Percentiles rank a stretch among this genome's conserved stretches.
phyloP scores from a whole-genome alignment of 1,140 invertebrate genomes.

The Pemphigus obesinymphae region DNA sequence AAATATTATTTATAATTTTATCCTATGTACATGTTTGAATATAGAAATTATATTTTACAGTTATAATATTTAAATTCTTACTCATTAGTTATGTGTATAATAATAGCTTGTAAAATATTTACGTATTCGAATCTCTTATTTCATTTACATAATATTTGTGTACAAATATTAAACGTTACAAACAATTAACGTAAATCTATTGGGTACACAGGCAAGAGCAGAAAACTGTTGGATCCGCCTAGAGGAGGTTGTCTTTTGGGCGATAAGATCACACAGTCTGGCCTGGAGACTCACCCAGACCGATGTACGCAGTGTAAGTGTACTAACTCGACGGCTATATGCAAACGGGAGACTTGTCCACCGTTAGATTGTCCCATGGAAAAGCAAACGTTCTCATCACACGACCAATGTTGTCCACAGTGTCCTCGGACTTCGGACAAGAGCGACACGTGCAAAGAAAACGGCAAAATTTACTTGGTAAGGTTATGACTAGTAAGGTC shows the following conservation, averaged over 20 bases:
- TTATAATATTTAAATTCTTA: too few species aligned
- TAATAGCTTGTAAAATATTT: too few species aligned
- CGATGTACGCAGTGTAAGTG: constrained; percentile 80
- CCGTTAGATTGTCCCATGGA: constrained; percentile 72
- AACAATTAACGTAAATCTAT: too few species aligned
- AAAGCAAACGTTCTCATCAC: constrained; percentile 60
- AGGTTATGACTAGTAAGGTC: too few species aligned
- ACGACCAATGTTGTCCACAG: constrained; percentile 67
- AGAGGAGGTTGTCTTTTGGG: constrained; percentile 66
- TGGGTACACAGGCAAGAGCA: constrained; percentile 46
- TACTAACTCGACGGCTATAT: constrained; percentile 65
- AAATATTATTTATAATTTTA: too few species aligned
- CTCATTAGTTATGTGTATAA: too few species aligned
- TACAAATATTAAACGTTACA: too few species aligned
- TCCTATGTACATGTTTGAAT: too few species aligned
- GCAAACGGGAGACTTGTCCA: constrained; percentile 72
- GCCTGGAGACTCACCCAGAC: constrained; percentile 56
- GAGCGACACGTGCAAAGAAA: constrained; percentile 60
- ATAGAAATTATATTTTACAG: too few species aligned
- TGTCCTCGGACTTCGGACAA: constrained; percentile 60
- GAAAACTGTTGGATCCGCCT: constrained; percentile 51
- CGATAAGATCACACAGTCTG: constrained; percentile 59
- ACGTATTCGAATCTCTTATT: too few species aligned
- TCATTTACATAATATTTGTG: too few species aligned
- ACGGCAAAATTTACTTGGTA: constrained; percentile 63